phyloP scores from a whole-genome alignment of 2,113 vertebrate genomes.

The Xiphophorus couchianus region DNA sequence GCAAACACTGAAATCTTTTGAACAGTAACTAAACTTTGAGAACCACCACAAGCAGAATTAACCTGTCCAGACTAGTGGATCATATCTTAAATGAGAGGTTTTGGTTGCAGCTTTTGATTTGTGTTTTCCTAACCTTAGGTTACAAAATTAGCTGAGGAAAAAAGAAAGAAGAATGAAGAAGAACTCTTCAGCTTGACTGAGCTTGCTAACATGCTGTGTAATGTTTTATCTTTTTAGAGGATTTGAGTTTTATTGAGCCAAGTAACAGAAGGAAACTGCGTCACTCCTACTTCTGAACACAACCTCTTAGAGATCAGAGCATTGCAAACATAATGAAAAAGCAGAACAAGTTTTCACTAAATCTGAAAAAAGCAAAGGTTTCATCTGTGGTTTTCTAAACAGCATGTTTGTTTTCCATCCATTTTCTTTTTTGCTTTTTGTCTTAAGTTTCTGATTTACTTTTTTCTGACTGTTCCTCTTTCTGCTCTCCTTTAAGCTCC shows the following conservation, averaged over 20 bases:
- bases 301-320: not conserved
- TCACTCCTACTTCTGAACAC: not conserved
- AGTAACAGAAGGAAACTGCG: not conserved
- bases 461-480: not conserved
- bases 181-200: not conserved
- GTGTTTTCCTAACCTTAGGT: not conserved
- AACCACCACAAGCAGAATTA: not conserved
- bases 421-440: not conserved
- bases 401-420: not conserved
- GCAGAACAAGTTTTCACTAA: not conserved
- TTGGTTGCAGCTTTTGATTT: not conserved
- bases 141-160: not conserved
- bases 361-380: not conserved
- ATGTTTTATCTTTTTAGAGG: not conserved
- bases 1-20: not conserved
- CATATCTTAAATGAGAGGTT: not conserved
- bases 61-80: not conserved
- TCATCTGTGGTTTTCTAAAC: not conserved
- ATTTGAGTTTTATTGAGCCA: not conserved
- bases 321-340: not conserved
- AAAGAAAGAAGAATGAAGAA: not conserved
- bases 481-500: constrained; percentile 43
- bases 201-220: not conserved
- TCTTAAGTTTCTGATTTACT: not conserved
- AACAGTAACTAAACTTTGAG: not conserved